phyloP scores from a whole-genome alignment of 2,888 invertebrate genomes.

The Aricia artaxerxes region DNA sequence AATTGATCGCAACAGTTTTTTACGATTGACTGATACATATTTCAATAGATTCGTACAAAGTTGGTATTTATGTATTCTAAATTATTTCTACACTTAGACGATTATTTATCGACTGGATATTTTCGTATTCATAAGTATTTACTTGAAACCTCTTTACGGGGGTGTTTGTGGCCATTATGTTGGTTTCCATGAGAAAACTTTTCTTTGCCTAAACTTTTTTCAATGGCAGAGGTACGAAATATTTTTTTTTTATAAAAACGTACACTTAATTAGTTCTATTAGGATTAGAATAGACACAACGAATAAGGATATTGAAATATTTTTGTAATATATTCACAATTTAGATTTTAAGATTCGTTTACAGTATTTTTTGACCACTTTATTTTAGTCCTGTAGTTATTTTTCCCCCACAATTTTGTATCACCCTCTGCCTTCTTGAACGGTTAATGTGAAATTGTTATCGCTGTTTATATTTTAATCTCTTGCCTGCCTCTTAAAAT shows the following conservation, averaged over 20 bases:
- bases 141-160: constrained; percentile 21
- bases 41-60: constrained; percentile 30
- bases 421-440: constrained; percentile 61
- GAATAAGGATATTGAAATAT: constrained; percentile 57
- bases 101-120: constrained; percentile 21
- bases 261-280: constrained; percentile 41
- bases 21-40: constrained; percentile 11
- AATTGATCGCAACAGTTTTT: neutral
- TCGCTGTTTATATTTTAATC: constrained; percentile 48
- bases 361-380: constrained; percentile 59
- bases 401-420: constrained; percentile 52
- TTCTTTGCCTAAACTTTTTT: constrained; percentile 40
- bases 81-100: constrained; percentile 22
- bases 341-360: constrained; percentile 58
- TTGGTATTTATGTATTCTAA: constrained; percentile 5
- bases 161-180: constrained; percentile 60
- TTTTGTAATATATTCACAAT: constrained; percentile 61
- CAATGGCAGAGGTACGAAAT: constrained; percentile 39
- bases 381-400: constrained; percentile 51
- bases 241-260: constrained; percentile 30
- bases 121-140: constrained; percentile 27
- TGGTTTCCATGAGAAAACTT: constrained; percentile 51
- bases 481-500: constrained; percentile 62
- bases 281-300: constrained; percentile 55
- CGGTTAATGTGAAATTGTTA: constrained; percentile 45